Evolutionary conservation across 2,113 vertebrate genomes (phyloP), one percentile per base, ranked within the genome.

Genomic region (Columba livia): DNA sequence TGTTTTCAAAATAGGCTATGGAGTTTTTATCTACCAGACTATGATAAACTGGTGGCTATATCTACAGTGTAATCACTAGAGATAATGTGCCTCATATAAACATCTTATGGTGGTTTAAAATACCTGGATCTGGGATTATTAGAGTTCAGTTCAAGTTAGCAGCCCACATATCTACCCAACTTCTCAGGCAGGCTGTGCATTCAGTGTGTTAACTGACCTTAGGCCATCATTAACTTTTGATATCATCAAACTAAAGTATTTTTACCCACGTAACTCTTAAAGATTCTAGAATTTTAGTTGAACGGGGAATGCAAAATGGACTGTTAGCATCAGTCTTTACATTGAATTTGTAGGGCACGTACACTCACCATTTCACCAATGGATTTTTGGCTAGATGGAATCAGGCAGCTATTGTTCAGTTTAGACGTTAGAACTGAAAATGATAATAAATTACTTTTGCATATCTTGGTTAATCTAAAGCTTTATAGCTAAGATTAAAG

Each of bases 391-490:
- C 79, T 78, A 94, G 79, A 73, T 65, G 83, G 15, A 90, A 53
- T 85, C 93, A 86, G 79, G 48, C 66, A 94, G 62, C 61, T 92
- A 29, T 89, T 96, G 77, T 78, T 94, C 56, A 86, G 40, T 47
- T 94, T 94, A 91, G 80, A 57, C n/a, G 10, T 69, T 93, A 80
- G 54, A 87, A 95, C 28, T 93, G 67, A 91, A 94, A 97, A 92
- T 12, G 4, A 29, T 84, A 85, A 90, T 94, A 91, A 97, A 97
- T 94, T 96, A 81, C 48, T 92, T 96, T 73, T 69, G 32, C 53
- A 67, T 92, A 87, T 89, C 66, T 80, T 75, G 57, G 36, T 94
- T 97, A 83, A 93, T 92, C 75, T 95, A 34, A 71, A 74, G 87
- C 24, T 85, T 89, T 86, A 82, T 71, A 86, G 60, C 60, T 93